Conservation (phyloP, 2,888 invertebrate genomes). For the Idaea straminata region DNA sequence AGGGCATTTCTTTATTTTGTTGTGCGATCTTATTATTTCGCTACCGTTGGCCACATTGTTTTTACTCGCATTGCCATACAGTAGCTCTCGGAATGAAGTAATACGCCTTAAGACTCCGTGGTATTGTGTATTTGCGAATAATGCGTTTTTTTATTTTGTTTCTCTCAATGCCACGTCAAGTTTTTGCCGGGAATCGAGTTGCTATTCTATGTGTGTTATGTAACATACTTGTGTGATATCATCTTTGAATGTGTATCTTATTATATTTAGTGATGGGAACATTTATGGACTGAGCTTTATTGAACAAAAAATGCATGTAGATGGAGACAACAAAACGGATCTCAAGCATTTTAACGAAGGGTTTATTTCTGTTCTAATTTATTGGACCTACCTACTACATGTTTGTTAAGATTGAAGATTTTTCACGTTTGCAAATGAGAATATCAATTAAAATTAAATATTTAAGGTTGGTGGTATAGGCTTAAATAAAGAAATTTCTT, state of each 20-base stretch:
- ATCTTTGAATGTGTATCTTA: conserved; percentile 46
- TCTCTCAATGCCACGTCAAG: conserved; percentile 55
- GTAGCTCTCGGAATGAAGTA: conserved; percentile 73
- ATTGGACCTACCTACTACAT: too few relatives aligned
- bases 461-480: too few relatives aligned
- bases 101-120: conserved; percentile 66
- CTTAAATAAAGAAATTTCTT: too few relatives aligned
- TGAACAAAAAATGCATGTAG: too few relatives aligned
- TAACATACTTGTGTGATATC: conserved; percentile 50
- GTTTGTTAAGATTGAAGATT: too few relatives aligned
- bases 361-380: too few relatives aligned
- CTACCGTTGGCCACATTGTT: conserved; percentile 76
- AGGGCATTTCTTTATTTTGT: conserved; percentile 77
- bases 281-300: too few relatives aligned
- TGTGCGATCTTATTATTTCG: conserved; percentile 79
- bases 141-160: conserved; percentile 49
- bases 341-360: too few relatives aligned
- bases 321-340: too few relatives aligned
- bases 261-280: conserved; percentile 32
- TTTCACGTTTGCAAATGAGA: too few relatives aligned
- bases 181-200: conserved; percentile 50
- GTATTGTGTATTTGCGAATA: conserved; percentile 71
- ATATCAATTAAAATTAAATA: too few relatives aligned
- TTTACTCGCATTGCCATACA: conserved; percentile 64
- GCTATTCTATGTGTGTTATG: conserved; percentile 55